Conservation (phyloP, 2,113 vertebrate species). For the Paraplagusia blochii region DNA sequence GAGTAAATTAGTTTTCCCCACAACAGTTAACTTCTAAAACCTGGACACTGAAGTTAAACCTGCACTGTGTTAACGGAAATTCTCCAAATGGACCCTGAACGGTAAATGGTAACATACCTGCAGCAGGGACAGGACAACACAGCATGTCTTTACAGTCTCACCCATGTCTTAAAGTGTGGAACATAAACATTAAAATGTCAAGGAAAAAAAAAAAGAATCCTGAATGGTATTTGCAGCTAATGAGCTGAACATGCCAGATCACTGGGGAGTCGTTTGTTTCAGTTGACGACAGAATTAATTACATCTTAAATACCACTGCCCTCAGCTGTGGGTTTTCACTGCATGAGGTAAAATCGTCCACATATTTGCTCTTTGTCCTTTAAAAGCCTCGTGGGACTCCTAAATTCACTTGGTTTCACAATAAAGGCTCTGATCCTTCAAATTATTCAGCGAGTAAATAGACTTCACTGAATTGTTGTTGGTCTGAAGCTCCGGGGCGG, state of each 20-base stretch:
- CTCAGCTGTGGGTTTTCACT: background rate
- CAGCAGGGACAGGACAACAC: background rate
- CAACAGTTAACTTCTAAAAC: background rate
- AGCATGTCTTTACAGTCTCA: slow-evolving; percentile 1
- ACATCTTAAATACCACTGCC: slow-evolving; percentile 1
- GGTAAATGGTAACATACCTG: background rate
- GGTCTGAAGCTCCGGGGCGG: background rate
- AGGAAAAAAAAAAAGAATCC: slow-evolving; percentile 20
- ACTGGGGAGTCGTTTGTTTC: slow-evolving; percentile 15
- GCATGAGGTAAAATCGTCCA: background rate
- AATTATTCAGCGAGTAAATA: background rate
- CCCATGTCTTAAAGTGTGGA: background rate
- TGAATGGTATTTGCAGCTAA: slow-evolving; percentile 17
- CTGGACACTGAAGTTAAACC: background rate
- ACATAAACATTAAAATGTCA: no score
- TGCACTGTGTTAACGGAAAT: background rate
- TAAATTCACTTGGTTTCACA: background rate
- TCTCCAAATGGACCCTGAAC: background rate
- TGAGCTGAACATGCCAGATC: slow-evolving; percentile 16
- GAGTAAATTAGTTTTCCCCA: background rate
- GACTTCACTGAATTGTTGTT: slow-evolving; percentile 1
- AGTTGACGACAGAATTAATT: slow-evolving; percentile 15
- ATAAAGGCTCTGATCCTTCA: background rate
- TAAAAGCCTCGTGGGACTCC: background rate
- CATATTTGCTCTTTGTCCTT: background rate